phyloP scores from a whole-genome alignment of 2,797 vertebrate species.

The Trematomus bernacchii region DNA sequence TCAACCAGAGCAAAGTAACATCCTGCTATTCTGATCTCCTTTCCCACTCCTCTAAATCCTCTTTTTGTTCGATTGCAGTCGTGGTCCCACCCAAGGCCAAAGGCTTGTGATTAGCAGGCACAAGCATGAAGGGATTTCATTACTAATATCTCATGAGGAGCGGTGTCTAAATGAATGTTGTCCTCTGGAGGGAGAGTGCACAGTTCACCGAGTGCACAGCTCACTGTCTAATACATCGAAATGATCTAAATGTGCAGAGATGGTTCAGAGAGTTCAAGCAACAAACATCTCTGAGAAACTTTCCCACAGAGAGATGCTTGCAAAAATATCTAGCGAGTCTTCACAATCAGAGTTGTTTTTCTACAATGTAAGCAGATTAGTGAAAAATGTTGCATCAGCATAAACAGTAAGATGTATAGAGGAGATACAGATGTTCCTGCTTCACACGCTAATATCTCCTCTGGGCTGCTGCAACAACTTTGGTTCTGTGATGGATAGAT shows the following conservation, averaged over 20 bases:
- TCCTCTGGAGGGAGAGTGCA: conserved; percentile 15
- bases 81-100: conserved; percentile 5
- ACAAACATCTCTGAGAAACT: conserved; percentile 27
- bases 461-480: conserved; percentile 38
- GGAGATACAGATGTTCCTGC: conserved; percentile 62
- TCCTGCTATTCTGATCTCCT: conserved; percentile 6
- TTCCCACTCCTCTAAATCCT: conserved; percentile 10
- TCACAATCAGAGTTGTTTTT: conserved; percentile 47
- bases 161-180: conserved; percentile 29
- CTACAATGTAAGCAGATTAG: conserved; percentile 62
- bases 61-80: conserved; percentile 11
- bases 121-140: conserved; percentile 20
- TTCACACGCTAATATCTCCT: conserved; percentile 52
- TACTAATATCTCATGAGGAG: conserved; percentile 40
- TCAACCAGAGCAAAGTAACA: conserved; percentile 19
- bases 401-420: conserved; percentile 31
- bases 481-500: conserved; percentile 46
- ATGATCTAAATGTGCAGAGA: not conserved
- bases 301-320: conserved; percentile 12
- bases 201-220: conserved; percentile 2
- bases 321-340: conserved; percentile 30
- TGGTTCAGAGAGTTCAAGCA: conserved; percentile 32
- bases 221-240: conserved; percentile 8
- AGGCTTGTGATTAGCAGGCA: conserved; percentile 30
- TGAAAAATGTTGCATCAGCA: conserved; percentile 63